Evolutionary conservation across 2,888 invertebrate genomes (phyloP).

Genomic region (Stramonita haemastoma): DNA sequence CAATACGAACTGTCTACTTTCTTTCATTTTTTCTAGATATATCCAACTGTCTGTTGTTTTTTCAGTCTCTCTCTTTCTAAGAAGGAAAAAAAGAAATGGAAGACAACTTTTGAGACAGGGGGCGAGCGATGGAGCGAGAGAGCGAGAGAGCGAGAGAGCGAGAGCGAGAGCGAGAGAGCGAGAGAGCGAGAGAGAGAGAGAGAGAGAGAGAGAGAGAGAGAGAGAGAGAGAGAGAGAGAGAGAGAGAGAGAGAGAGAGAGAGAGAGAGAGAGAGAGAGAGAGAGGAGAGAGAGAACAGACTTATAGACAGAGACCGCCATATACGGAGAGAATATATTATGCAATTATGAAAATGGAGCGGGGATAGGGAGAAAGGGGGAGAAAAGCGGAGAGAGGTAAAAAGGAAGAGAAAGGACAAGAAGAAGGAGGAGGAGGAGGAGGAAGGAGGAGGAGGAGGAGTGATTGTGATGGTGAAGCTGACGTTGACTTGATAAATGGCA

Average conservation of each 20-base stretch:
- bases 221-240: background rate
- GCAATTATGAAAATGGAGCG: background rate
- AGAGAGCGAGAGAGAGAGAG: background rate
- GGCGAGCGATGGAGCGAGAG: background rate
- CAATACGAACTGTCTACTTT: no score
- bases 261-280: background rate
- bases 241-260: background rate
- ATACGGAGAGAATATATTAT: no score
- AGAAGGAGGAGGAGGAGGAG: background rate
- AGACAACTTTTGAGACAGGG: no score
- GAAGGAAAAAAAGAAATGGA: no score
- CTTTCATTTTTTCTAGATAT: no score
- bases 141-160: background rate
- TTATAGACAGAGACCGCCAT: no score
- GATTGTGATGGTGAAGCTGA: background rate
- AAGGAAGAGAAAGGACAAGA: background rate
- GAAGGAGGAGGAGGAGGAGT: background rate
- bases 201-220: background rate
- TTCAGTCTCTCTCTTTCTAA: no score
- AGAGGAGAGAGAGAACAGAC: no score
- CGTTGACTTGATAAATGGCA: slow-evolving; percentile 17
- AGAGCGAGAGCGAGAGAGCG: background rate
- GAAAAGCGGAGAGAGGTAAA: background rate
- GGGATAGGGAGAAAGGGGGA: background rate
- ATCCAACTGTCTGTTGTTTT: no score